Evolutionary conservation across 2,797 vertebrate genomes (phyloP).

Genomic region (Rhabdomys pumilio): DNA sequence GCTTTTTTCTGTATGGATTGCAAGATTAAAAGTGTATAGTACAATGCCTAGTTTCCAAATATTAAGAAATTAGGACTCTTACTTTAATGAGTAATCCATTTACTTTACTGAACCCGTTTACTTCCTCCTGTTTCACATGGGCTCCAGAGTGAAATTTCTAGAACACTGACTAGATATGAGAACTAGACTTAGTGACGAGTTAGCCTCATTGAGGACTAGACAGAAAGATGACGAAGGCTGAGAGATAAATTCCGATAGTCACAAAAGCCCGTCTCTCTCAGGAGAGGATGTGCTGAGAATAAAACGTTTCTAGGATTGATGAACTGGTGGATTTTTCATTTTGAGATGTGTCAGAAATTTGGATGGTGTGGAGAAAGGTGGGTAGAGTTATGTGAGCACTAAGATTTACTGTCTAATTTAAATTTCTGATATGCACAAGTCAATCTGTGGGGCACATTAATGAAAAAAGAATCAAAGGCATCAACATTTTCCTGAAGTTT

Average conservation of each 20-base stretch:
- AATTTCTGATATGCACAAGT: background rate
- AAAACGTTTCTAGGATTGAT: background rate
- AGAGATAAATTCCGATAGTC: background rate
- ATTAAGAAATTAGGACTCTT: background rate
- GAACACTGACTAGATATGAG: background rate
- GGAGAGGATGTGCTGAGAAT: background rate
- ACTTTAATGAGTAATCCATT: background rate
- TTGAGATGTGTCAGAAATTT: constrained; percentile 16
- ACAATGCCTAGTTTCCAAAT: background rate
- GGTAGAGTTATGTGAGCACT: background rate
- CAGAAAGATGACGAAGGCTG: background rate
- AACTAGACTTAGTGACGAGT: background rate
- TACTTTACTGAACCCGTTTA: background rate
- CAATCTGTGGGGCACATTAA: background rate
- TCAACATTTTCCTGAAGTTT: background rate
- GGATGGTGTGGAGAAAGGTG: background rate
- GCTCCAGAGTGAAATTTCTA: constrained; percentile 15
- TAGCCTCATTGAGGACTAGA: background rate
- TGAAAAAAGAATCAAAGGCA: background rate
- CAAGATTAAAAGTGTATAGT: constrained; percentile 1
- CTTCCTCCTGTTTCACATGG: constrained; percentile 1
- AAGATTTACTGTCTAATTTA: constrained; percentile 10
- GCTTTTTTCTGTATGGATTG: background rate
- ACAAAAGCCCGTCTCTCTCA: background rate
- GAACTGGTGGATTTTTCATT: background rate